Conservation (phyloP, 2,888 invertebrate genomes). For the Cheilosia scutellata region DNA sequence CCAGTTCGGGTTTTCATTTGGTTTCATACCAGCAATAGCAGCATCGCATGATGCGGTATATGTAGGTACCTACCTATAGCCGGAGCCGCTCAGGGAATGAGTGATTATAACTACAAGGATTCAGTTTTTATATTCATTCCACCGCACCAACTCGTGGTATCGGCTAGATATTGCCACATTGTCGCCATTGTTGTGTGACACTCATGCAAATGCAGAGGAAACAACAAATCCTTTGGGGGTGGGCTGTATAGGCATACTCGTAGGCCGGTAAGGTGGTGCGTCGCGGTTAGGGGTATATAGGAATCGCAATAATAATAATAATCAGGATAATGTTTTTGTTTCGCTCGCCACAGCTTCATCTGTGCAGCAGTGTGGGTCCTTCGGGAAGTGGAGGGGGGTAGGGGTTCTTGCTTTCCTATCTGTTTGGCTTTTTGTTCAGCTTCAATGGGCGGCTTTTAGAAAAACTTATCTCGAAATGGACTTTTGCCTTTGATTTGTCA, state of each 20-base stretch:
- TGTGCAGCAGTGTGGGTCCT: constrained; percentile 12
- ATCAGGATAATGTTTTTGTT: constrained; percentile 76
- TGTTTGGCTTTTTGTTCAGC: constrained; percentile 70
- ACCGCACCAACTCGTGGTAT: constrained; percentile 44
- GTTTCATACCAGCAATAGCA: constrained; percentile 42
- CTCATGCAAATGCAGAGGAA: constrained; percentile 74
- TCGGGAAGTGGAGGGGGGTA: background rate
- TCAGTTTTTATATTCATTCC: constrained; percentile 45
- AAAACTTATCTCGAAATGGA: constrained; percentile 74
- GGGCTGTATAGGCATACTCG: constrained; percentile 1
- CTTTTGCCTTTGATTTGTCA: constrained; percentile 76
- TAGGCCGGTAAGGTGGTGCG: constrained; percentile 32
- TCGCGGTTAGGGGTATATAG: constrained; percentile 11
- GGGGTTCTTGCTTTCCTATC: background rate
- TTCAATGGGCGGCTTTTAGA: constrained; percentile 73
- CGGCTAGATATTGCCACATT: constrained; percentile 74
- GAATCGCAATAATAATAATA: constrained; percentile 75
- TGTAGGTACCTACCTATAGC: too few relatives aligned
- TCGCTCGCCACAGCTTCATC: constrained; percentile 66
- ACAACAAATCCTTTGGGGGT: constrained; percentile 66
- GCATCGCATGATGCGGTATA: constrained; percentile 1
- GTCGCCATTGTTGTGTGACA: constrained; percentile 75
- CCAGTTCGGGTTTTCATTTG: constrained; percentile 74
- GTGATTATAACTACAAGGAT: constrained; percentile 64
- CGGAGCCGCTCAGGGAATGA: constrained; percentile 10